A percentile compares a stretch with the other conserved stretches of the same genome.
These are phyloP conservation scores for Poeciliopsis turneri DNA, from an alignment of 2,797 vertebrate genomes.

Conservation along the genomic window DNA sequence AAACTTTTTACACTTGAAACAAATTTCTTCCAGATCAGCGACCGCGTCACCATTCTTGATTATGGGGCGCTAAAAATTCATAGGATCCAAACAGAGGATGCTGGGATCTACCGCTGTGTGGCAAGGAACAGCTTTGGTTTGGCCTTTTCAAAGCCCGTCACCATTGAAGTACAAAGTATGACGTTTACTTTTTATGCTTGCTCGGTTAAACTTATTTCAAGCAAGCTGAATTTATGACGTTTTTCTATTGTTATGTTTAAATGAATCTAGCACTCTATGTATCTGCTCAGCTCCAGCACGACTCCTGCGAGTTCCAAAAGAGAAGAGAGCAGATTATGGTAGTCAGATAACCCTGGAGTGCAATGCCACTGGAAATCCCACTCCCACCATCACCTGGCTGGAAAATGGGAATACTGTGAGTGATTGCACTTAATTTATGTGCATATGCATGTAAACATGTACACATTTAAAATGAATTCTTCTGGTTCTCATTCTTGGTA, in stretches of 20 bases:
- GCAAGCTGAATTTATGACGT: neutral
- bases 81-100: constrained; percentile 92
- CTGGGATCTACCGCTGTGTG: constrained; percentile 93
- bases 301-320: constrained; percentile 92
- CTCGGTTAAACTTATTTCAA: neutral
- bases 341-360: constrained; percentile 89
- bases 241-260: neutral
- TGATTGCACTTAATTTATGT: constrained; percentile 28
- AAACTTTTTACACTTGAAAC: neutral
- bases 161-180: constrained; percentile 93
- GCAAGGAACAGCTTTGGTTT: constrained; percentile 95
- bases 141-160: constrained; percentile 89
- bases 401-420: constrained; percentile 96
- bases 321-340: constrained; percentile 90
- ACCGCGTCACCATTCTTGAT: constrained; percentile 90
- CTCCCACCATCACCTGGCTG: constrained; percentile 93
- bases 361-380: constrained; percentile 90
- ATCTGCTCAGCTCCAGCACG: constrained; percentile 88
- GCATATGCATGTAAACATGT: neutral
- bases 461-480: neutral
- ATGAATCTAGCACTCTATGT: constrained; percentile 24
- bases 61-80: constrained; percentile 94
- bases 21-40: constrained; percentile 80
- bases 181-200: neutral
- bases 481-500: neutral